Conservation (phyloP, 2,888 invertebrate species). For the Platycnemis pennipes region DNA sequence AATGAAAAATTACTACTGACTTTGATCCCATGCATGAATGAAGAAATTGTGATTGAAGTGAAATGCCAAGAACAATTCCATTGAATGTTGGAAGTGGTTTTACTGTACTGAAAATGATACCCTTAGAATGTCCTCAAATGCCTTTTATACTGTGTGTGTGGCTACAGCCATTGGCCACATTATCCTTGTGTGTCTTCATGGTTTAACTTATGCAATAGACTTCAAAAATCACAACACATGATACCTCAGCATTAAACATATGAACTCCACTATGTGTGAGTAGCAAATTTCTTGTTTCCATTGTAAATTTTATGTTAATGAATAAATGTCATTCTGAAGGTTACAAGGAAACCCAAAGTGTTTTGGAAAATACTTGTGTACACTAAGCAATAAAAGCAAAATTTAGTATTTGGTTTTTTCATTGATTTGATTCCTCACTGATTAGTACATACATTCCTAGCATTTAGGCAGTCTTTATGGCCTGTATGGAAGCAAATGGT, state of each 20-base stretch:
- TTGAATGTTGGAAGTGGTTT: not conserved
- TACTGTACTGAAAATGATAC: not conserved
- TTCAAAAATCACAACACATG: conserved; percentile 19
- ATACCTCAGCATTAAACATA: conserved; percentile 55
- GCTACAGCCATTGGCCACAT: conserved; percentile 10
- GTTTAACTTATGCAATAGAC: conserved; percentile 56
- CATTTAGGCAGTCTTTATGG: no score
- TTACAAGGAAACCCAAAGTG: conserved; percentile 40
- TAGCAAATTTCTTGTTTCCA: conserved; percentile 52
- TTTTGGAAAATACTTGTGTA: conserved; percentile 17
- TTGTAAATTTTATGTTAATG: conserved; percentile 59
- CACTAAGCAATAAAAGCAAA: conserved; percentile 37
- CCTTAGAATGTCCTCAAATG: not conserved
- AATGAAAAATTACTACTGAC: no score
- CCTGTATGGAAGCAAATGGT: no score
- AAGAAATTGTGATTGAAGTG: no score
- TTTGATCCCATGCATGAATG: no score
- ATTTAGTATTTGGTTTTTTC: not conserved
- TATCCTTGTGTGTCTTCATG: not conserved
- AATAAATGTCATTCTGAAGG: conserved; percentile 41
- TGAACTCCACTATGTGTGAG: conserved; percentile 62
- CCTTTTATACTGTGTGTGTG: not conserved
- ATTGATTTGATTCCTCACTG: not conserved
- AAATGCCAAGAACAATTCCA: not conserved
- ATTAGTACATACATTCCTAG: no score